A percentile compares a stretch with the other conserved stretches of the same genome.
Conservation (phyloP, 2,888 invertebrate genomes). For the Bedellia somnulentella region DNA sequence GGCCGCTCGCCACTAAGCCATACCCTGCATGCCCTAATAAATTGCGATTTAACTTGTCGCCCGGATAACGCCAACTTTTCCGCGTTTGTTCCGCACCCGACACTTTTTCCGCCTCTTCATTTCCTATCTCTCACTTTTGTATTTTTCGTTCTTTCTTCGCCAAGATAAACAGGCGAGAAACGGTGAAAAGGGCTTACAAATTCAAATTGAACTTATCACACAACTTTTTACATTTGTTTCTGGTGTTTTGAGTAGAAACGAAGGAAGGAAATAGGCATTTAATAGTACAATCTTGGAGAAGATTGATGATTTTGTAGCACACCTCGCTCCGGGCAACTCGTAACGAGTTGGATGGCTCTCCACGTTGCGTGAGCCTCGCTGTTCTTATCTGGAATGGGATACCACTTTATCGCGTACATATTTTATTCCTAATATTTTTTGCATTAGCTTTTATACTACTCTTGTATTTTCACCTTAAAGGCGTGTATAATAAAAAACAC, state of each 20-base stretch:
- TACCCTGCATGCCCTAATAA: constrained; percentile 50
- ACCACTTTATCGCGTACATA: constrained; percentile 59
- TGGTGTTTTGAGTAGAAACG: constrained; percentile 55
- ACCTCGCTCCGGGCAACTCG: constrained; percentile 59
- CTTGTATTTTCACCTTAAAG: too few relatives aligned
- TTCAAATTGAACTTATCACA: constrained; percentile 63
- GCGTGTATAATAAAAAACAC: too few relatives aligned
- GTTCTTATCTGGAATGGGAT: constrained; percentile 57
- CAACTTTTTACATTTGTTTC: constrained; percentile 63
- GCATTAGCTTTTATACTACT: too few relatives aligned
- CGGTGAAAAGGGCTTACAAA: constrained; percentile 62
- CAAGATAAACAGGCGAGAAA: constrained; percentile 61
- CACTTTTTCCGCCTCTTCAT: constrained; percentile 62
- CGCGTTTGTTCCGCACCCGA: constrained; percentile 58
- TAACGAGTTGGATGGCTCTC: constrained; percentile 53
- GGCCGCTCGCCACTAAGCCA: constrained; percentile 26
- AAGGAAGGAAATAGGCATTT: constrained; percentile 59
- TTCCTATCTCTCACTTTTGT: constrained; percentile 63
- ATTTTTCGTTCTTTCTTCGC: constrained; percentile 54
- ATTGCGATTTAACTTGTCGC: constrained; percentile 62
- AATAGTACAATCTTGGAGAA: constrained; percentile 60
- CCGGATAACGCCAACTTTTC: constrained; percentile 59
- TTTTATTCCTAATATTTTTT: too few relatives aligned
- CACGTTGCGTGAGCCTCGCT: constrained; percentile 57
- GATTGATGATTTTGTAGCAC: constrained; percentile 63